Base-by-base conservation (phyloP, 2,888 invertebrate species). In the Netelia melanura region DNA sequence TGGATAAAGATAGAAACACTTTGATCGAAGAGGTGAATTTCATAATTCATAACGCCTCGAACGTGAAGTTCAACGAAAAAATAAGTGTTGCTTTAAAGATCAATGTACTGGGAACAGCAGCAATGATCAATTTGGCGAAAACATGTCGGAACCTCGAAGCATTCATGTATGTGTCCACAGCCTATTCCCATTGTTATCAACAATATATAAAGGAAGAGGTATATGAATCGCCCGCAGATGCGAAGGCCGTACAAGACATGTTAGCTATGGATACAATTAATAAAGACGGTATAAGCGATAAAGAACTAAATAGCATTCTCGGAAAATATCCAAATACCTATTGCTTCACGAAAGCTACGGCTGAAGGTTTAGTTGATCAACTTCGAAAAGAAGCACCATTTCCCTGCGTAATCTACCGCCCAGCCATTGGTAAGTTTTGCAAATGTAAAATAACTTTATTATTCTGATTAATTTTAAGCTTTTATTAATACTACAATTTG, bases 351-450 rank as follows among this genome's bases (percentile, higher is more conserved):
- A 91, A 90, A 79, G 88, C 92, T 3, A 83, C 80, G 0, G 89
- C 91, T 21, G 92, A 92, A 81, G 86, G 89, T 6, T 68, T 92
- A 5, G 88, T 92, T 3, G 79, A 85, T n/a, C 71, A 86, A 9
- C 86, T 83, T 44, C 84, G 89, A 6, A 86, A 61, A n/a, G 82
- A 74, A 48, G 82, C 81, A 0, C 56, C 65, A 3, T 89, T 90
- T 30, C 86, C 88, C 38, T 90, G 90, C 71, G 85, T 87, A 2
- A 86, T 92, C 68, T 91, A 85, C 64, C 89, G 92, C 62, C 91
- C 91, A 0, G 81, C 86, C 44, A 86, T 89, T 10, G 89, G 92
- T 91, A 83, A 68, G 81, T 65, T 30, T 23, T 58, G 17, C 1
- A 8, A 21, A 44, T 3, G 52, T 48, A 11, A 14, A 62, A 62